Conservation (phyloP, 2,888 invertebrate genomes). For the Matsumyia berberina region DNA sequence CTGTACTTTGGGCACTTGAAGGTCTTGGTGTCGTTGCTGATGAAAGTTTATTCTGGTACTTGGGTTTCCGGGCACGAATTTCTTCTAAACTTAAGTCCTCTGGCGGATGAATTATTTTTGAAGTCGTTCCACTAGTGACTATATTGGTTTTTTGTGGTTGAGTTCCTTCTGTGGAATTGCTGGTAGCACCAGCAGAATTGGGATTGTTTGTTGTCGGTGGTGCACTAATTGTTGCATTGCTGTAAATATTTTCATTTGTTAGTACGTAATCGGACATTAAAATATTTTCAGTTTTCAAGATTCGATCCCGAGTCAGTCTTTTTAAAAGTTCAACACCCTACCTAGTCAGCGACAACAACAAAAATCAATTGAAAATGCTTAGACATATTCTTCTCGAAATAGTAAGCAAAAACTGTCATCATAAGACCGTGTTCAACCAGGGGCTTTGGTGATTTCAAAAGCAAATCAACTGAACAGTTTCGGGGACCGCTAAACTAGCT, state of each 20-base stretch:
- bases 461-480: too few species aligned
- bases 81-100: conserved; percentile 97
- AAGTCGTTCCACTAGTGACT: conserved; percentile 91
- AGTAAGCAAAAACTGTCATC: too few species aligned
- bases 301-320: too few species aligned
- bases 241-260: conserved; percentile 79
- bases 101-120: conserved; percentile 96
- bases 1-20: conserved; percentile 59
- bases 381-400: too few species aligned
- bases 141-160: conserved; percentile 79
- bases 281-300: too few species aligned
- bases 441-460: too few species aligned
- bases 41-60: conserved; percentile 87
- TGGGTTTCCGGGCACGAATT: conserved; percentile 89
- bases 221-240: conserved; percentile 91
- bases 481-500: too few species aligned
- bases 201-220: conserved; percentile 87
- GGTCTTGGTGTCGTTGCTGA: conserved; percentile 78
- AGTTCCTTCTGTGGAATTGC: conserved; percentile 81
- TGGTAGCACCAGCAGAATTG: conserved; percentile 84
- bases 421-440: too few species aligned
- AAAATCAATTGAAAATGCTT: too few species aligned
- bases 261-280: too few species aligned
- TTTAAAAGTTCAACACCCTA: too few species aligned
- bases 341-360: too few species aligned